Percentiles rank a stretch among this genome's conserved stretches.
Conservation (phyloP, 2,888 invertebrate genomes). For the Tipula helvola region DNA sequence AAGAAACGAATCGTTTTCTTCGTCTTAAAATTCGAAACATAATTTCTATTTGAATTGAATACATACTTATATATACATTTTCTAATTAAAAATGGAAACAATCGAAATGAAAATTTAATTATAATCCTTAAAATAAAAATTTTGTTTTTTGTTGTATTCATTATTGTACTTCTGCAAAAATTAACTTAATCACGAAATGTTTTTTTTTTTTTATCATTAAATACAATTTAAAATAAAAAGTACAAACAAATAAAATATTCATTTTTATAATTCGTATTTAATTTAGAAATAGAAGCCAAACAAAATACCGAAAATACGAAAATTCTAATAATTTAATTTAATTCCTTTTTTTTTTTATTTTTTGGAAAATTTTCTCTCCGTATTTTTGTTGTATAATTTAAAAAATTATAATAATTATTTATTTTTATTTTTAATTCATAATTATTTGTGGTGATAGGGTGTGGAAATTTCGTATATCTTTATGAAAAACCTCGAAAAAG, state of each 20-base stretch:
- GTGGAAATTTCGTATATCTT: not conserved
- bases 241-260: not conserved
- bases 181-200: not conserved
- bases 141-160: not conserved
- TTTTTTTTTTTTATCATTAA: not conserved
- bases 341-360: not conserved
- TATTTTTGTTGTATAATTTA: not conserved
- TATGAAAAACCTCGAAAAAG: not conserved
- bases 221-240: not conserved
- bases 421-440: not conserved
- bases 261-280: not conserved
- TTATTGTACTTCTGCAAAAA: not conserved
- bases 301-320: not conserved
- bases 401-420: not conserved
- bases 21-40: not conserved
- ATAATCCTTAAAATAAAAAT: not conserved
- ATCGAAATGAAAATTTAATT: not conserved
- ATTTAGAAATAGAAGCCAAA: not conserved
- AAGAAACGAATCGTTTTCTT: not conserved
- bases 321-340: not conserved
- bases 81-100: not conserved
- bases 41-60: not conserved
- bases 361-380: not conserved
- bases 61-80: not conserved
- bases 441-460: not conserved